phyloP scores from a whole-genome alignment of 2,797 vertebrate species.

The Muscicapa striata region DNA sequence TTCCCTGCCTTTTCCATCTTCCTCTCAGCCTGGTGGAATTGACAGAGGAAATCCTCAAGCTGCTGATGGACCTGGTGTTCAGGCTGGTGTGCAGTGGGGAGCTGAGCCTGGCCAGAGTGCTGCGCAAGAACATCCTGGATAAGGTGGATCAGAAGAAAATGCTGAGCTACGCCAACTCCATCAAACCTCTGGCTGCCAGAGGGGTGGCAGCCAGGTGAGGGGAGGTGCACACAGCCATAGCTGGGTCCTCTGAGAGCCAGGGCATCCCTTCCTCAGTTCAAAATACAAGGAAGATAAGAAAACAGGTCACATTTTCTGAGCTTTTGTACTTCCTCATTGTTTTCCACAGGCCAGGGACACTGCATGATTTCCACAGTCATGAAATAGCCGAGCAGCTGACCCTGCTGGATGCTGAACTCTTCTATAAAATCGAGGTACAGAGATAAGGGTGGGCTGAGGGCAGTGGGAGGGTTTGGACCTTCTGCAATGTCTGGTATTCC shows the following conservation, averaged over 20 bases:
- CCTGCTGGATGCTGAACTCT: conserved; percentile 94
- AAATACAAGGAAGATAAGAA: neutral
- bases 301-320: neutral
- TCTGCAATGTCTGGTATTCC: neutral
- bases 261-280: neutral
- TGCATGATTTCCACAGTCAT: conserved; percentile 98
- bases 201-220: conserved; percentile 94
- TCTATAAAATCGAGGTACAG: conserved; percentile 96
- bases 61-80: conserved; percentile 97
- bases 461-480: neutral
- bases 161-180: conserved; percentile 88
- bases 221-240: accelerated
- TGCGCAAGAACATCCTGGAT: conserved; percentile 96
- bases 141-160: conserved; percentile 96
- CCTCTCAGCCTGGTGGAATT: conserved; percentile 89
- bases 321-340: neutral
- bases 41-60: conserved; percentile 94
- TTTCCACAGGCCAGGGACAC: conserved; percentile 88
- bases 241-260: neutral
- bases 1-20: neutral
- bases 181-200: conserved; percentile 91
- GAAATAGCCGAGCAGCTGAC: conserved; percentile 98
- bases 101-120: conserved; percentile 93
- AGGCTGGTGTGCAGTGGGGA: conserved; percentile 93
- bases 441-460: neutral